Evolutionary conservation across 2,113 vertebrate genomes (phyloP).

Genomic region (Geococcyx californianus): DNA sequence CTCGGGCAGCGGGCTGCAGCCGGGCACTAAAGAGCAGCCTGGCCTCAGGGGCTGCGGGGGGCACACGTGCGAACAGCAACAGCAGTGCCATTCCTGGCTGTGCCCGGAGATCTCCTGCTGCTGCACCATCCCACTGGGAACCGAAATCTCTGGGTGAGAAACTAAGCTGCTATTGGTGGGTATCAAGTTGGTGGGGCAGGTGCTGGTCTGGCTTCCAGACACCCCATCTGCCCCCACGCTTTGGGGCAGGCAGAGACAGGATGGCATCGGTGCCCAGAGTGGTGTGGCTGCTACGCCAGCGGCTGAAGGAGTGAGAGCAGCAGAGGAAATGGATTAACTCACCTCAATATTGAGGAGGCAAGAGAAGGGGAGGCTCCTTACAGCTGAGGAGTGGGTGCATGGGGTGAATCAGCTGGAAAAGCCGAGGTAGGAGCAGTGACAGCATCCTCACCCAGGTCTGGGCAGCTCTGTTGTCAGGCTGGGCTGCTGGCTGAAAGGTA

Average conservation of each 20-base stretch:
- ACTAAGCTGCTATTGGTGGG: not conserved
- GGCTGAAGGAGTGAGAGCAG: not conserved
- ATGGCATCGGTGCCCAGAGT: not conserved
- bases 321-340: not conserved
- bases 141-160: not conserved
- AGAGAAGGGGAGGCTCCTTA: not conserved
- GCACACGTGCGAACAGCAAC: not conserved
- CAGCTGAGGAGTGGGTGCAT: not conserved
- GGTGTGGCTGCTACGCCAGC: not conserved
- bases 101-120: not conserved
- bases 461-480: not conserved
- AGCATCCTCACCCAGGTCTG: not conserved
- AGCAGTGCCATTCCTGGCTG: fast-evolving
- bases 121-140: not conserved
- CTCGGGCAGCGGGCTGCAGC: not conserved
- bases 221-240: not conserved
- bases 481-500: not conserved
- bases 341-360: fast-evolving
- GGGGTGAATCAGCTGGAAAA: not conserved
- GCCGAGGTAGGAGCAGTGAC: not conserved
- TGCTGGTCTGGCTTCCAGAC: not conserved
- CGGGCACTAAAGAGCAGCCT: not conserved
- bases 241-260: not conserved
- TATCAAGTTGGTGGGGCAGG: not conserved
- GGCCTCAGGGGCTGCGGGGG: not conserved